Evolutionary conservation across 37 sponge, comb jelly and placozoan species (phyloP).

Genomic region (Agelas oroides): DNA sequence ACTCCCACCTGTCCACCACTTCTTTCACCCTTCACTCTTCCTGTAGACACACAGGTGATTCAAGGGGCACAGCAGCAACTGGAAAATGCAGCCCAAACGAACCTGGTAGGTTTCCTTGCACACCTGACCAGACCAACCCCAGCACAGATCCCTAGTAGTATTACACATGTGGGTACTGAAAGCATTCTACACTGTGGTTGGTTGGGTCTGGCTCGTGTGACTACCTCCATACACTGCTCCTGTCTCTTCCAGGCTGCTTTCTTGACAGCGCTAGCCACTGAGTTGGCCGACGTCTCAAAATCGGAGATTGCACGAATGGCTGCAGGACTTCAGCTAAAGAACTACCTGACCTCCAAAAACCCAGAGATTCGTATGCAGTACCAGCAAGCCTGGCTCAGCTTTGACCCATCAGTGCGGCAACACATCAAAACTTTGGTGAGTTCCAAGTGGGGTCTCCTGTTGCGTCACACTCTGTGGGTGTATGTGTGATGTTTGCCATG

Average conservation of each 20-base stretch:
- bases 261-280: conserved; percentile 78
- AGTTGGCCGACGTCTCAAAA: conserved; percentile 70
- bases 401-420: conserved; percentile 61
- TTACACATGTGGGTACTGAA: too few relatives aligned
- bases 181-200: too few relatives aligned
- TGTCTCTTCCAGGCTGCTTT: conserved; percentile 63
- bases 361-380: conserved; percentile 56
- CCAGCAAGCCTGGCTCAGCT: conserved; percentile 84
- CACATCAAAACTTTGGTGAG: conserved; percentile 84
- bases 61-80: conserved; percentile 53
- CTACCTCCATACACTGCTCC: too few relatives aligned
- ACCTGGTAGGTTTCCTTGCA: conserved; percentile 49
- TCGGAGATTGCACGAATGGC: conserved; percentile 83
- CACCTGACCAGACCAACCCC: too few relatives aligned
- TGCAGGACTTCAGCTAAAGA: conserved; percentile 98
- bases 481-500: too few relatives aligned
- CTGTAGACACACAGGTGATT: conserved; percentile 52
- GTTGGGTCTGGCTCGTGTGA: too few relatives aligned
- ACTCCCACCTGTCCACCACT: not conserved
- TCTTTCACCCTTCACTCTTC: not conserved
- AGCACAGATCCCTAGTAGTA: too few relatives aligned
- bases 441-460: not conserved
- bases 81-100: conserved; percentile 60
- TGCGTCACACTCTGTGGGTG: not conserved
- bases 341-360: conserved; percentile 93